Evolutionary conservation across 2,888 invertebrate species (phyloP), one percentile per base, ranked within the genome.

Genomic region (Papilio protenor): DNA sequence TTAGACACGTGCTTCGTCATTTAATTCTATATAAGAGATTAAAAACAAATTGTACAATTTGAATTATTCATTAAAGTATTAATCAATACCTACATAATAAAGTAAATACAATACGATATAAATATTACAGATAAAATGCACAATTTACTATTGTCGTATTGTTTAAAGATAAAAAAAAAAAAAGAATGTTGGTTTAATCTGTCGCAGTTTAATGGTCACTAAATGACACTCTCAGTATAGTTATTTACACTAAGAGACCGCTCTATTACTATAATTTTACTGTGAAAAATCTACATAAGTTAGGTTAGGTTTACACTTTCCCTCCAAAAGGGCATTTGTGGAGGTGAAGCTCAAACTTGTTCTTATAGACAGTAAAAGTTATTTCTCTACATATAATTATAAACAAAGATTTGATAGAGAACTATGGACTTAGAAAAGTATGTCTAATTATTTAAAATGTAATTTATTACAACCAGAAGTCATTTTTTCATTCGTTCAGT

Each of bases 1-100:
- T 61, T 47, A 27, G 10, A 49, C 12, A 49, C 23, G 73, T 57
- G 73, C 55, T 57, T 33, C 45, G 66, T 66, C 66, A 66, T 18
- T 4, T 33, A n/a, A n/a, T 40, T 11, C 18, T 59, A 14, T 64
- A 27, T 61, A 11, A 14, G n/a, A n/a, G 40, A 18, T 40, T 40
- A 55, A 40, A 52, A 52, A 47, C 18, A 27, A 27, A 49, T 70
- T 23, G 52, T 52, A 47, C 11, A n/a, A 33, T 40, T 40, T 27
- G 10, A 40, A 40, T 45, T 27, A 27, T 64, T 64, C 6, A 33
- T 64, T 23, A 59, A 59, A 61, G 4, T 16, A 61, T 61, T 5
- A 14, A 57, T 57, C 21, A 2, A 57, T 57, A n/a, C 52, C 18
- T 18, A 52, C n/a, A 21, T 57, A 57, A 57, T 57, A 57, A 21